Percentiles rank a stretch among this genome's conserved stretches.
Evolutionary conservation across 2,797 vertebrate genomes (phyloP).

Genomic region (Acrossocheilus wenchowensis): DNA sequence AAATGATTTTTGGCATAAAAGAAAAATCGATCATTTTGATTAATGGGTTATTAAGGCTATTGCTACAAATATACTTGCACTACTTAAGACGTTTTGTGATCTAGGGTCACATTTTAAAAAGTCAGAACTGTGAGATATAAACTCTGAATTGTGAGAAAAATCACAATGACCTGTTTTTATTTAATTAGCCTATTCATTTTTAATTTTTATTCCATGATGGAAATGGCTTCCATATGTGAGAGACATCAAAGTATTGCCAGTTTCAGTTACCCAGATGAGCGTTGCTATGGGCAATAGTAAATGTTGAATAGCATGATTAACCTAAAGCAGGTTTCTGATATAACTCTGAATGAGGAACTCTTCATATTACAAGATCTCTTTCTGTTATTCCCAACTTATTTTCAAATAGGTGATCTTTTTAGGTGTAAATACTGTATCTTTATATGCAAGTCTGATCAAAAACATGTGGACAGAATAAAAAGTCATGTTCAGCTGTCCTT

Average conservation of each 20-base stretch:
- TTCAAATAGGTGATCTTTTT: not conserved
- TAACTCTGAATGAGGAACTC: not conserved
- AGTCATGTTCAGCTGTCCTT: not conserved
- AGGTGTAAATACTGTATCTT: not conserved
- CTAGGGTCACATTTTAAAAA: too few species aligned
- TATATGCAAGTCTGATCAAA: not conserved
- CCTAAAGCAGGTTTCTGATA: not conserved
- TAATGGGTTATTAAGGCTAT: too few species aligned
- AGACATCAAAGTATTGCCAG: not conserved
- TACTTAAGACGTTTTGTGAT: too few species aligned
- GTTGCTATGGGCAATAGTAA: not conserved
- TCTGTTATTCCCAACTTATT: not conserved
- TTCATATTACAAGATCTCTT: too few species aligned
- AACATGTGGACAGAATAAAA: not conserved
- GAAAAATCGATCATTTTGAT: too few species aligned
- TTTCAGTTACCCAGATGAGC: not conserved
- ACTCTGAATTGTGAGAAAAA: too few species aligned
- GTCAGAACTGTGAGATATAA: too few species aligned
- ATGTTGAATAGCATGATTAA: not conserved
- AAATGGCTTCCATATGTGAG: not conserved
- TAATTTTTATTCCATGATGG: not conserved
- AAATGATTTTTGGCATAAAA: too few species aligned
- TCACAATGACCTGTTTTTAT: too few species aligned
- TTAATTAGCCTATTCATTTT: too few species aligned
- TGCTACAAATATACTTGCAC: too few species aligned